Evolutionary conservation across 2,888 invertebrate genomes (phyloP), one percentile per base, ranked within the genome.

Genomic region (Tachina fera): DNA sequence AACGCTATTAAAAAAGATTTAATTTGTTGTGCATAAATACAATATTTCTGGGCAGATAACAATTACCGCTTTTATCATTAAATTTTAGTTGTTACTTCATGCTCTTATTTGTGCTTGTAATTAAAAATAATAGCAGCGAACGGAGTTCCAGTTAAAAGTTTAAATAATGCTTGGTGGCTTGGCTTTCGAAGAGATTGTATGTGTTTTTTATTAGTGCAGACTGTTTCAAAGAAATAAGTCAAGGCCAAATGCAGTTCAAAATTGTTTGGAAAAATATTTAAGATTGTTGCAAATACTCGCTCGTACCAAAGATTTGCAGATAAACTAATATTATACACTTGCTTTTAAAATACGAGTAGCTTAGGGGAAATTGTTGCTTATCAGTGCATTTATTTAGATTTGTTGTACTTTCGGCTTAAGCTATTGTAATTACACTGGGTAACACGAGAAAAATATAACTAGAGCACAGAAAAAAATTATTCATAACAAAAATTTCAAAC

Each of bases 101-200:
- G 84, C 58, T 71, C 19, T 67, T 71, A 70, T 86, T 41, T 31
- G 67, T 39, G 43, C 51, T 72, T 47, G 41, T 72, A 84, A 84
- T 76, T 80, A 84, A 80, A 76, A 76, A 65, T 45, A 65, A 51
- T 60, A 84, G 60, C 43, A 76, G 70, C 84, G 70, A 31, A 60
- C 84, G 70, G 43, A 60, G 72, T 43, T 65, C 5, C 11, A 63
- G 47, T 22, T 60, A 14, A 68, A 68, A 77, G 39, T n/a, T 45
- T n/a, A 22, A 51, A 8, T 9, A 53, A 65, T 75, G 43, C n/a
- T 63, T 4, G 31, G 16, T 4, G 31, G 16, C 10, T 39, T 39
- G 14, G 43, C 45, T 22, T 43, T n/a, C 1, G 14, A 4, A 61
- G 16, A 16, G 43, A 63, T 78, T 58, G 51, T 31, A 31, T 5